Percentiles rank a stretch among this genome's conserved stretches.
Evolutionary conservation across 2,113 vertebrate species (phyloP).

Genomic region (Carassius auratus): DNA sequence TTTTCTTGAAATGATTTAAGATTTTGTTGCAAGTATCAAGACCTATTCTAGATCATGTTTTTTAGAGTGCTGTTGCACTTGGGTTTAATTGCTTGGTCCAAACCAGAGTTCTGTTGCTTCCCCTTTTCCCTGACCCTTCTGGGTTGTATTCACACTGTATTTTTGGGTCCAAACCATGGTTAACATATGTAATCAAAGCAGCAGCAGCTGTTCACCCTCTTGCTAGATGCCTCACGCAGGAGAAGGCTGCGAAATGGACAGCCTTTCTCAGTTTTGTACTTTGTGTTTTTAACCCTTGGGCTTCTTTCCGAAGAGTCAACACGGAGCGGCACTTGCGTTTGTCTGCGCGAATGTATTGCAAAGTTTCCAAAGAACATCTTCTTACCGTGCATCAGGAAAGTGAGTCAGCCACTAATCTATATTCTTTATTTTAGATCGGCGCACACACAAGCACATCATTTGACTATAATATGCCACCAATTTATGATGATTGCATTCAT

Average conservation of each 20-base stretch:
- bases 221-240: not conserved
- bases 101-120: not conserved
- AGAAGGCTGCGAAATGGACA: not conserved
- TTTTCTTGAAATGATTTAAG: constrained; percentile 64
- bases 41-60: not conserved
- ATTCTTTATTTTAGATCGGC: not conserved
- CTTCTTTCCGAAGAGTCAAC: not conserved
- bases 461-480: not conserved
- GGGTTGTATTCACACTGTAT: not conserved
- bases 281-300: not conserved
- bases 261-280: not conserved
- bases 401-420: not conserved
- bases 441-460: not conserved
- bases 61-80: not conserved
- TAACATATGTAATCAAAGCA: not conserved
- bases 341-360: not conserved
- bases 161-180: not conserved
- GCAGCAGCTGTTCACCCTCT: not conserved
- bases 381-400: not conserved
- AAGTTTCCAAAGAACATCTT: not conserved
- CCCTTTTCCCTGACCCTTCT: not conserved
- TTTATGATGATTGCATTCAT: not conserved
- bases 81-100: not conserved
- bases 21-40: constrained; percentile 62
- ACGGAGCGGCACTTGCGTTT: not conserved